Percentiles rank a stretch among this genome's conserved stretches.
phyloP scores from a whole-genome alignment of 2,888 invertebrate species.

The Synanthedon vespiformis region DNA sequence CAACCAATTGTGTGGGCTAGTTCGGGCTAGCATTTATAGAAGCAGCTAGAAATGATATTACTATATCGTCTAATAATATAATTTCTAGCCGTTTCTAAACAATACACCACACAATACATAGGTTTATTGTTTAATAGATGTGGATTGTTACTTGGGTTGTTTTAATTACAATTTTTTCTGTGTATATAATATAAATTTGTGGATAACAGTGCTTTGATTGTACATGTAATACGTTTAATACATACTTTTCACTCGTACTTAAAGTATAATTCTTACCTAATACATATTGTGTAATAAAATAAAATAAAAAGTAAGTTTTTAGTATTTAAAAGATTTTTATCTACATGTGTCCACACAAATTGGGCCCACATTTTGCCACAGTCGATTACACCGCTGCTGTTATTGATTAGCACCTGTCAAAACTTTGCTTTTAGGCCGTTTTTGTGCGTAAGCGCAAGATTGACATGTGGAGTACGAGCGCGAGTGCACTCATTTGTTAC shows the following conservation, averaged over 20 bases:
- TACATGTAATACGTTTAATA: too few relatives aligned
- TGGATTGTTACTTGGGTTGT: too few relatives aligned
- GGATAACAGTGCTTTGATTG: too few relatives aligned
- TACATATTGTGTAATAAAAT: not conserved
- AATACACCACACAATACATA: too few relatives aligned
- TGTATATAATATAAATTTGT: too few relatives aligned
- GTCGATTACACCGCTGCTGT: not conserved
- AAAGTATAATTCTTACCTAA: too few relatives aligned
- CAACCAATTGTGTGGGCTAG: conserved; percentile 64
- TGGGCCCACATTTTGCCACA: not conserved
- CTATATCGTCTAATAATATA: too few relatives aligned
- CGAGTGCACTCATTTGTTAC: not conserved
- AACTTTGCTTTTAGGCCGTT: not conserved
- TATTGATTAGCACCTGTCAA: not conserved
- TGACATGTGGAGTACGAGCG: not conserved
- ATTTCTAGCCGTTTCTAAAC: too few relatives aligned
- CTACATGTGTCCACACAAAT: not conserved
- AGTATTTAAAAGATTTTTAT: not conserved
- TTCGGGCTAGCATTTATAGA: not conserved
- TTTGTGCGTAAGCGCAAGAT: not conserved
- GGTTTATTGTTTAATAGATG: too few relatives aligned
- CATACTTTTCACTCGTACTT: too few relatives aligned
- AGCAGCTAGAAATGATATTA: not conserved
- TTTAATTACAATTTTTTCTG: too few relatives aligned
- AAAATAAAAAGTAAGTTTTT: not conserved